Evolutionary conservation across 1,140 invertebrate genomes (phyloP).

Genomic region (Bombus confusus): DNA sequence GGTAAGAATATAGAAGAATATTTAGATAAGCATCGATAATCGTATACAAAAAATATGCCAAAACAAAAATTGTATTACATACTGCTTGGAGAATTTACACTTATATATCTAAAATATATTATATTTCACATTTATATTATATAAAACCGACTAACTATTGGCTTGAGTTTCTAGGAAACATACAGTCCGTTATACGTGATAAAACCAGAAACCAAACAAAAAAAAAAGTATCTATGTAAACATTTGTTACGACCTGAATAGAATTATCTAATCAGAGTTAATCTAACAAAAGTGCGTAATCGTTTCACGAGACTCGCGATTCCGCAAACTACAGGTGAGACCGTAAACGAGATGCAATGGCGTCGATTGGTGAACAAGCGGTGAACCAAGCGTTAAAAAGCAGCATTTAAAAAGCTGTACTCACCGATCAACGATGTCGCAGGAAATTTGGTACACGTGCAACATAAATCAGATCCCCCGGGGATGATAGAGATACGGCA

Average conservation of each 20-base stretch:
- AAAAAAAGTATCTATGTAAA: background rate
- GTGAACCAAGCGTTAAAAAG: conserved; percentile 35
- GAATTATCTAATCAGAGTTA: conserved; percentile 20
- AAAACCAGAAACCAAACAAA: background rate
- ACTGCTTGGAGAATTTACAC: background rate
- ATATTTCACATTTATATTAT: background rate
- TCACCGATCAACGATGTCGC: conserved; percentile 40
- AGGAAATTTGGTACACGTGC: conserved; percentile 61
- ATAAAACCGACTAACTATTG: background rate
- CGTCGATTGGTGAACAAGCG: background rate
- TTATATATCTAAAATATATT: background rate
- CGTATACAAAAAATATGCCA: no score
- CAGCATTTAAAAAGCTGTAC: conserved; percentile 46
- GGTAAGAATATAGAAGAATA: no score
- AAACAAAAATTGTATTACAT: background rate
- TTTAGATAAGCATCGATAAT: no score
- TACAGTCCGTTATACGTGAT: background rate
- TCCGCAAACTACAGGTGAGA: background rate
- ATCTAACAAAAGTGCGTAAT: conserved; percentile 4
- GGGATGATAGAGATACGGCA: conserved; percentile 68
- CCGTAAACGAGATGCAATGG: conserved; percentile 3
- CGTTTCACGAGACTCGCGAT: background rate
- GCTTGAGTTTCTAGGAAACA: background rate
- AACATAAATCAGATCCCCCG: conserved; percentile 70
- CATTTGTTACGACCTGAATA: background rate